phyloP scores from a whole-genome alignment of 2,113 vertebrate species.

The Rhinopomastus cyanomelas region DNA sequence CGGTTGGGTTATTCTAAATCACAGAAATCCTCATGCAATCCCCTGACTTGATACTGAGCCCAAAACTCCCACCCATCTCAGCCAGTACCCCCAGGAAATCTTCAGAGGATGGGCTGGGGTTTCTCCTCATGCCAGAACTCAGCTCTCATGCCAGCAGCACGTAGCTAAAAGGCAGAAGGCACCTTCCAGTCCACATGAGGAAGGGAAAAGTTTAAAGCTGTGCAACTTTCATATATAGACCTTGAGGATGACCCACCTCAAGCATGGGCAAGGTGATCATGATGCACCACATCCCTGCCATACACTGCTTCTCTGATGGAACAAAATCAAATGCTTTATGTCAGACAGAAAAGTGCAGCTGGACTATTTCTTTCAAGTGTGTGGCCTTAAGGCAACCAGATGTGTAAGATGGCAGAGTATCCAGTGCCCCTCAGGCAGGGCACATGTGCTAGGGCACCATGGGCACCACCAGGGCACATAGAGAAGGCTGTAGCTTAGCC shows the following conservation, averaged over 20 bases:
- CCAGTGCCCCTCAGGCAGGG: not conserved
- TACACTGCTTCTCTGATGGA: not conserved
- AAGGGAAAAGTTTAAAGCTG: not conserved
- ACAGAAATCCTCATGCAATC: not conserved
- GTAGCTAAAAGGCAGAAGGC: not conserved
- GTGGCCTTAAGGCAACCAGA: not conserved
- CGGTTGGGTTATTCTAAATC: not conserved
- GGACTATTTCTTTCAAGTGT: not conserved
- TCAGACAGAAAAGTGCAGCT: not conserved
- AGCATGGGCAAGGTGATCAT: not conserved
- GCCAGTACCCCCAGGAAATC: not conserved
- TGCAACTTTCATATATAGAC: not conserved
- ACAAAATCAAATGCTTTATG: not conserved
- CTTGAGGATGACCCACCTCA: fast-evolving
- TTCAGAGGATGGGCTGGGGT: not conserved
- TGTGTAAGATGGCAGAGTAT: fast-evolving
- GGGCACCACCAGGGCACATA: not conserved
- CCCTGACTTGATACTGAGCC: not conserved
- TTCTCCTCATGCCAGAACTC: not conserved
- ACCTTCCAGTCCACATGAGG: not conserved
- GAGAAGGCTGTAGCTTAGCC: not conserved
- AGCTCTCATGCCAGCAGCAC: not conserved
- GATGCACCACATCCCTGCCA: not conserved
- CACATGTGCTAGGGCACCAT: fast-evolving
- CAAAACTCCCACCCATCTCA: not conserved